Conservation (phyloP, 2,888 invertebrate species). For the Drosophila pseudotakahashii region DNA sequence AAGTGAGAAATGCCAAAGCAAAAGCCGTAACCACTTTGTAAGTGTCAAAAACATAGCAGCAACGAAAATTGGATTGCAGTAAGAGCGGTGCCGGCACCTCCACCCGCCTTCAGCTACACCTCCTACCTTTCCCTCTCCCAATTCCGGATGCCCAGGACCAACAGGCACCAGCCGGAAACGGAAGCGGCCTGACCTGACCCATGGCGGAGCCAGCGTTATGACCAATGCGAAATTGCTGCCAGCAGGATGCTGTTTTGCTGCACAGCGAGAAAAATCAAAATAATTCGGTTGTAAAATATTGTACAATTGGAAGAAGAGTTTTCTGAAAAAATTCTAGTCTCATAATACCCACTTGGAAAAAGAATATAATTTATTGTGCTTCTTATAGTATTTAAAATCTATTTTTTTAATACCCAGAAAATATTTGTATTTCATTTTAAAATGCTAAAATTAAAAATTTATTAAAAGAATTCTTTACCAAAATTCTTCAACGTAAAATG, state of each 20-base stretch:
- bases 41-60: conserved; percentile 76
- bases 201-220: conserved; percentile 63
- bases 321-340: too few species aligned
- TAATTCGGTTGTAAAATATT: too few species aligned
- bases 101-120: conserved; percentile 6
- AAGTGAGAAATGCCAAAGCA: conserved; percentile 77
- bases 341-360: too few species aligned
- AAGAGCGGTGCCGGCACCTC: conserved; percentile 24
- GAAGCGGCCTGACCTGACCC: conserved; percentile 50
- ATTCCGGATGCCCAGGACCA: conserved; percentile 13
- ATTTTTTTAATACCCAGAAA: too few species aligned
- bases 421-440: too few species aligned
- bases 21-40: conserved; percentile 78
- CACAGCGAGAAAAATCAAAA: conserved; percentile 3
- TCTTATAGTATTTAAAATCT: too few species aligned
- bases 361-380: too few species aligned
- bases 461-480: too few species aligned
- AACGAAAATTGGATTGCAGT: conserved; percentile 76
- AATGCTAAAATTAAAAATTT: too few species aligned
- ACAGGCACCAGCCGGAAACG: conserved; percentile 56
- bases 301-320: too few species aligned
- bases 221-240: conserved; percentile 60
- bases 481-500: too few species aligned
- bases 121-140: neutral
- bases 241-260: conserved; percentile 25